Base-by-base conservation (phyloP, 35 echinoderm and acorn worm species). In the Heliocidaris tuberculata region DNA sequence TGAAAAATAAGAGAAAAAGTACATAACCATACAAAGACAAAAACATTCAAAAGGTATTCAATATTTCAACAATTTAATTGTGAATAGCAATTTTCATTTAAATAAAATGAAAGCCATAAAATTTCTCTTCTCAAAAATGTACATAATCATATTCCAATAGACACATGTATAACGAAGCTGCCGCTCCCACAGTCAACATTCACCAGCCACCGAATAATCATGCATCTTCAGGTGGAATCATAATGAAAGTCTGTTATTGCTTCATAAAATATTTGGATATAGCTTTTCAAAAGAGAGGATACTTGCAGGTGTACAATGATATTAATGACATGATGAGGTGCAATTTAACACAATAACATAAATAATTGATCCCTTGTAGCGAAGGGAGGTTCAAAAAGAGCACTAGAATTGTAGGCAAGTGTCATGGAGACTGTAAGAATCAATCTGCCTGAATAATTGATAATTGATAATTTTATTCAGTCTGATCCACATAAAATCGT, bases 31-130 rank as follows among this genome's bases (percentile, higher is more conserved):
- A 56, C 11, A 56, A 7, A 27, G 65, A 78, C 60, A 70, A 78
- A 78, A 78, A 0, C 65, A 78, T 78, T 78, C 65, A 5, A n/a
- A 78, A 6, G 6, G 65, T 27, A n/a, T 78, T 78, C 65, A n/a
- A n/a, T 78, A 78, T n/a, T 78, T 78, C 65, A 78, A 78, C 65
- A 78, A 78, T 78, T 78, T 78, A 27, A 78, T 78, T 78, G 65
- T 78, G 65, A 78, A 78, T 78, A 78, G 65, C 4, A 21, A 60
- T 27, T 78, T n/a, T n/a, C 6, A 17, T 27, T 78, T 78, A 27
- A 12, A 78, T n/a, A 6, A n/a, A 78, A 78, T 78, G 27, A 78
- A 78, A 78, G 65, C 65, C 6, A 78, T 78, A 7, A 4, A 78
- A 78, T n/a, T n/a, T 78, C 65, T 78, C 27, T 78, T 78, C 21